A percentile compares a stretch with the other conserved stretches of the same genome.
Evolutionary conservation across 92 coral and sea anemone genomes (phyloP).

Genomic region (Diadumene lineata): DNA sequence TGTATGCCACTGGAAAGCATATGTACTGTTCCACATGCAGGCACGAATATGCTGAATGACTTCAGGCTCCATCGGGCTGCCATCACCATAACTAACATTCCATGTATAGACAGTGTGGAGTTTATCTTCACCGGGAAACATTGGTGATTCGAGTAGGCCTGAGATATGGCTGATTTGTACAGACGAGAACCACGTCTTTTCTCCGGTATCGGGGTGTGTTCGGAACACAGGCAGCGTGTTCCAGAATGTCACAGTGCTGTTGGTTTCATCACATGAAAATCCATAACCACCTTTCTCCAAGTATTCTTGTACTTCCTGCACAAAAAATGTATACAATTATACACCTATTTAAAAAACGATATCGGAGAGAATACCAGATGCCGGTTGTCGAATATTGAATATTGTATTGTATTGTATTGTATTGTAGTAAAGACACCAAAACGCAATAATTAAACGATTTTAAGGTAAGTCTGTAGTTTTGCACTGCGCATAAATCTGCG

Average conservation of each 20-base stretch:
- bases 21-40: slow-evolving; percentile 70
- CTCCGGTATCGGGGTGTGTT: slow-evolving; percentile 49
- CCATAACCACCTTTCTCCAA: slow-evolving; percentile 47
- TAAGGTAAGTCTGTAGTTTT: too few relatives aligned
- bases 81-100: slow-evolving; percentile 69
- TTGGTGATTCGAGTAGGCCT: slow-evolving; percentile 30
- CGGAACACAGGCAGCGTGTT: slow-evolving; percentile 40
- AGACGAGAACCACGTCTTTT: slow-evolving; percentile 53
- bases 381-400: background rate
- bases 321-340: background rate
- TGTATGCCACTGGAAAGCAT: slow-evolving; percentile 72
- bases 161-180: slow-evolving; percentile 35
- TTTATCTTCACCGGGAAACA: slow-evolving; percentile 42
- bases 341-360: background rate
- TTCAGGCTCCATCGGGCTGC: slow-evolving; percentile 65
- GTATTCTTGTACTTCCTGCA: slow-evolving; percentile 41
- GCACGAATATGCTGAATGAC: slow-evolving; percentile 77
- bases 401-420: slow-evolving; percentile 12
- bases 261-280: slow-evolving; percentile 35
- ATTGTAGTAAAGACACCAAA: background rate
- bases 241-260: slow-evolving; percentile 23
- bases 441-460: too few relatives aligned
- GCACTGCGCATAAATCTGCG: too few relatives aligned
- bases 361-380: background rate
- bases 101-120: slow-evolving; percentile 38